These are phyloP conservation scores for Gobius niger DNA, from an alignment of 2,113 vertebrate genomes.

Conservation along the genomic window DNA sequence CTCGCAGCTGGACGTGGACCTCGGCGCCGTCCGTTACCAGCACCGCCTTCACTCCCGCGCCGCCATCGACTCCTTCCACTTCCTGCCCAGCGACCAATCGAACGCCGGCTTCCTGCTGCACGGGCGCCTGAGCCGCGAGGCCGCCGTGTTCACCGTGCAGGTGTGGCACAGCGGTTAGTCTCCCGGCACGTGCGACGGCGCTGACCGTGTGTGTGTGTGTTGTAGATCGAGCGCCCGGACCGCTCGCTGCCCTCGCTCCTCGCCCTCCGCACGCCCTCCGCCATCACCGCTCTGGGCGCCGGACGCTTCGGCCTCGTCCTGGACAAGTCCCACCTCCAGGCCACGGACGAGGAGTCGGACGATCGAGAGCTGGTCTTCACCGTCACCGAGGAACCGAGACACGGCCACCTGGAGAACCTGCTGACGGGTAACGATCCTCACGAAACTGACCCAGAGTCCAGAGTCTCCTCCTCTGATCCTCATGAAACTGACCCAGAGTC, in stretches of 20 bases:
- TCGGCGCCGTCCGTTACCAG: constrained; percentile 63
- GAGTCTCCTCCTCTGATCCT: no score
- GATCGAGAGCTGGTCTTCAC: constrained; percentile 67
- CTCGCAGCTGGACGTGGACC: constrained; percentile 72
- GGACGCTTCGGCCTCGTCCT: constrained; percentile 57
- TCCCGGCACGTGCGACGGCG: no score
- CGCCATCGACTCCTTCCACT: constrained; percentile 69
- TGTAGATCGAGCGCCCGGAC: constrained; percentile 70
- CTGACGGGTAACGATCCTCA: constrained; percentile 62
- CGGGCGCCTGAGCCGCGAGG: constrained; percentile 69
- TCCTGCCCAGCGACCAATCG: constrained; percentile 68
- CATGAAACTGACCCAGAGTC: no score
- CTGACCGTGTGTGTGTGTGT: constrained; percentile 1
- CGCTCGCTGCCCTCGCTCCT: constrained; percentile 65
- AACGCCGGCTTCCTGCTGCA: constrained; percentile 72
- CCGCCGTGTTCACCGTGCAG: constrained; percentile 70
- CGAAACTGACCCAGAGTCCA: no score
- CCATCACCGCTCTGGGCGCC: constrained; percentile 51
- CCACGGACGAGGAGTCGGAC: constrained; percentile 59
- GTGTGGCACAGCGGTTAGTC: constrained; percentile 28
- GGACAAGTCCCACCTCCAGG: constrained; percentile 60
- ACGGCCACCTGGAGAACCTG: constrained; percentile 73
- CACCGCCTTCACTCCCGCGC: constrained; percentile 49
- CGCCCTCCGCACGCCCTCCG: constrained; percentile 54
- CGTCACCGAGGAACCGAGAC: constrained; percentile 62